A percentile compares a stretch with the other conserved stretches of the same genome.
Evolutionary conservation across 1,140 invertebrate species (phyloP).

Genomic region (Drosophila takahashii): DNA sequence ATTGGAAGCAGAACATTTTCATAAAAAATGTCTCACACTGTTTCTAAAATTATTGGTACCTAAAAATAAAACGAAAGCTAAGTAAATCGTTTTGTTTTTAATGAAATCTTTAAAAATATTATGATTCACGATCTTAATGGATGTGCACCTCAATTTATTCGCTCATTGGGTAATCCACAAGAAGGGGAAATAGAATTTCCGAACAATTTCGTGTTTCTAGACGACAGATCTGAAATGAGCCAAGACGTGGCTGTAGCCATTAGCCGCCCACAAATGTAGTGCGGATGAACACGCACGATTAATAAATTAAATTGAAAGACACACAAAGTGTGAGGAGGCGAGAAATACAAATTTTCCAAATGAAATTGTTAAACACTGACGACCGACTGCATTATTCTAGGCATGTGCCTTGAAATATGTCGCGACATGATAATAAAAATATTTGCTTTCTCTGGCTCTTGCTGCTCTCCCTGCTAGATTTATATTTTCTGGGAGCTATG

Average conservation of each 20-base stretch:
- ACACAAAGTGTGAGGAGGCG: conserved; percentile 56
- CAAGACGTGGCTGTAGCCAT: conserved; percentile 40
- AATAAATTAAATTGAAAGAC: conserved; percentile 82
- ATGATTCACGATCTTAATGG: conserved; percentile 21
- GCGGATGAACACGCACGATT: conserved; percentile 72
- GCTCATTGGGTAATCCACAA: conserved; percentile 59
- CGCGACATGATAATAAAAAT: conserved; percentile 81
- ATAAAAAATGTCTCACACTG: too few relatives aligned
- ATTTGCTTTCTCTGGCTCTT: conserved; percentile 21
- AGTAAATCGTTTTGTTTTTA: neutral
- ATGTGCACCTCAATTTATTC: conserved; percentile 30
- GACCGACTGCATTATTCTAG: conserved; percentile 60
- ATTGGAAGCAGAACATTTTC: conserved; percentile 1
- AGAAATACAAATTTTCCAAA: conserved; percentile 43
- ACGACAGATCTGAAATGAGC: conserved; percentile 55
- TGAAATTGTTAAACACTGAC: conserved; percentile 68
- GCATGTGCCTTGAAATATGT: conserved; percentile 72
- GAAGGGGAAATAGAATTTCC: conserved; percentile 20
- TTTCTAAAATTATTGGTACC: neutral
- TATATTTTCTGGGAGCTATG: conserved; percentile 47
- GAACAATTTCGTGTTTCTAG: conserved; percentile 40
- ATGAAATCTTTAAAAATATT: neutral
- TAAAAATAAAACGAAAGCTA: neutral
- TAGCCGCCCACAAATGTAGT: conserved; percentile 68
- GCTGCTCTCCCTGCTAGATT: conserved; percentile 44